These are phyloP conservation scores for Lepidocyrtinus sp. DNA, from an alignment of 2,888 invertebrate species.

Conservation along the genomic window DNA sequence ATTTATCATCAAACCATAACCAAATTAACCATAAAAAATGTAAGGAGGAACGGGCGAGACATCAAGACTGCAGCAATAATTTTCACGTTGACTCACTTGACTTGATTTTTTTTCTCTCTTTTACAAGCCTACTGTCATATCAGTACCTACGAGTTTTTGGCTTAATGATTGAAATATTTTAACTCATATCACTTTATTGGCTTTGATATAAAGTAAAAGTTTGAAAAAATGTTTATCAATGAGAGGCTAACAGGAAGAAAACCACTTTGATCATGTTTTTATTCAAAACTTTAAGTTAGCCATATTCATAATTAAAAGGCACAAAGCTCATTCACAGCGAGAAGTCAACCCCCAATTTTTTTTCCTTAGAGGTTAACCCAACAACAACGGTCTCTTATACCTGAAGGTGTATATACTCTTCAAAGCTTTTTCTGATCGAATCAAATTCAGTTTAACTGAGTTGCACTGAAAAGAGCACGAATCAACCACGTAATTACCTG, in stretches of 20 bases:
- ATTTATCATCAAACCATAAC: conserved; percentile 19
- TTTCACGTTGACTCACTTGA: conserved; percentile 58
- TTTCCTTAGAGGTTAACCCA: conserved; percentile 40
- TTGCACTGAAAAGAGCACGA: conserved; percentile 20
- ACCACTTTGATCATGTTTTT: background rate
- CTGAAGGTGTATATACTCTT: conserved; percentile 3
- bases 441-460: no score
- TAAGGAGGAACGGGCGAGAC: conserved; percentile 43
- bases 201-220: background rate
- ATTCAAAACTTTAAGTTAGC: background rate
- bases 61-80: conserved; percentile 56
- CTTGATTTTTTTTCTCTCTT: conserved; percentile 34
- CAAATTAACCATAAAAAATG: conserved; percentile 29
- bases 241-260: no score
- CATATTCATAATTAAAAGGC: conserved; percentile 45
- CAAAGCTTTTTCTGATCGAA: background rate
- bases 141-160: background rate
- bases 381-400: conserved; percentile 4
- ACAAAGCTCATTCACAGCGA: background rate
- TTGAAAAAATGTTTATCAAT: background rate
- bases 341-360: background rate
- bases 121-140: background rate
- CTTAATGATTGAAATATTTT: background rate
- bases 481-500: conserved; percentile 49
- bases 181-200: background rate